Percentiles rank a stretch among this genome's conserved stretches.
phyloP scores from a whole-genome alignment of 2,888 invertebrate genomes.

The Agrenia bidenticulata region DNA sequence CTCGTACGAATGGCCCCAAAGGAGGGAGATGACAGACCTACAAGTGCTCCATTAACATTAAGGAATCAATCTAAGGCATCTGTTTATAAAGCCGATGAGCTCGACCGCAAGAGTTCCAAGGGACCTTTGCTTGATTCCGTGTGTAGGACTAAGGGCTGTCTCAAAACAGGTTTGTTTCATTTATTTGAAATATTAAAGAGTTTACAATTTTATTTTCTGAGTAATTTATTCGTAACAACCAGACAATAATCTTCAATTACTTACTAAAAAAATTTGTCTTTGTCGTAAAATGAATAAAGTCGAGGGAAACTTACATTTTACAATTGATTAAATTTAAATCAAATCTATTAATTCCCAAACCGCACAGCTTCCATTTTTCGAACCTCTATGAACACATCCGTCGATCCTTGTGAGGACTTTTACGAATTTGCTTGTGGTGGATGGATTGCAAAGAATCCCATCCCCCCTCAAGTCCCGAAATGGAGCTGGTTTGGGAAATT shows the following conservation, averaged over 20 bases:
- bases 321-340: too few relatives aligned
- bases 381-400: slow-evolving; percentile 29
- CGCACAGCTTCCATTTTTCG: not conserved
- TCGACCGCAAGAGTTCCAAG: not conserved
- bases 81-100: not conserved
- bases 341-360: too few relatives aligned
- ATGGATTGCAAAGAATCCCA: slow-evolving; percentile 38
- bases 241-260: too few relatives aligned
- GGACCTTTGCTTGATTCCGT: not conserved
- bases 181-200: too few relatives aligned
- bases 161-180: slow-evolving; percentile 5
- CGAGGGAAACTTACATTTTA: too few relatives aligned
- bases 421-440: slow-evolving; percentile 43
- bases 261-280: too few relatives aligned
- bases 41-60: not conserved
- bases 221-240: too few relatives aligned
- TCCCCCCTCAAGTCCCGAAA: slow-evolving; percentile 32
- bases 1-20: slow-evolving; percentile 7
- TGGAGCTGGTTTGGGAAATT: slow-evolving; percentile 40
- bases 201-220: too few relatives aligned
- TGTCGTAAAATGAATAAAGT: too few relatives aligned
- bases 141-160: not conserved
- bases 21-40: not conserved
- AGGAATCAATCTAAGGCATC: not conserved
- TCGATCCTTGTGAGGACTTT: slow-evolving; percentile 43